Conservation (phyloP, 1,140 invertebrate genomes). For the Platorchestia sp. region DNA sequence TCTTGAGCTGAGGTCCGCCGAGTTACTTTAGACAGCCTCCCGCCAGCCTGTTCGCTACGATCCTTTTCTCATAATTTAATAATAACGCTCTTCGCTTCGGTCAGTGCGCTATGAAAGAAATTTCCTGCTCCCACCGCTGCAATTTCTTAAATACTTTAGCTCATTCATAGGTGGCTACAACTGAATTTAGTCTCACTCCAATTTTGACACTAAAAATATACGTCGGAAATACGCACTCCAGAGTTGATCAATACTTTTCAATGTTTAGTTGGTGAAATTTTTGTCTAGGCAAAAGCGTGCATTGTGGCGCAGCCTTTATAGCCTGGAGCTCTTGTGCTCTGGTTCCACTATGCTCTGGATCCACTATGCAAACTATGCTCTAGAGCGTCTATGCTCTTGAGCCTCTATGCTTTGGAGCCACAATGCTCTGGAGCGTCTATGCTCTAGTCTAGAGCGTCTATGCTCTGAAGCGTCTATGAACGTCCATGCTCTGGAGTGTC, state of each 20-base stretch:
- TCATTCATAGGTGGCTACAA: too few species aligned
- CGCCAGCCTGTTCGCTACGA: not conserved
- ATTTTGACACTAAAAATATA: not conserved
- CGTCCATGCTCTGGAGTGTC: too few species aligned
- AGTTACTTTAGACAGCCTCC: not conserved
- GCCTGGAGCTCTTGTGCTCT: not conserved
- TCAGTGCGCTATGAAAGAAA: not conserved
- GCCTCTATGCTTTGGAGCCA: not conserved
- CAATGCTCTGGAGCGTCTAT: not conserved
- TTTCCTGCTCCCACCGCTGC: not conserved
- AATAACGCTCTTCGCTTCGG: not conserved
- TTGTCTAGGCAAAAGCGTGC: not conserved
- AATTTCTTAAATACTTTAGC: not conserved
- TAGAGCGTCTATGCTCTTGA: not conserved
- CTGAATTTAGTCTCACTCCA: not conserved
- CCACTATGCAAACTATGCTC: too few species aligned
- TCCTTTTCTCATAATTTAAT: constrained; percentile 1
- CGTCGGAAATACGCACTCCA: not conserved
- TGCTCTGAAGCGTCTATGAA: too few species aligned
- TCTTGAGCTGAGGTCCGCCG: not conserved
- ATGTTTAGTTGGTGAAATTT: not conserved
- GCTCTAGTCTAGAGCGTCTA: too few species aligned
- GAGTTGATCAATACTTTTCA: not conserved
- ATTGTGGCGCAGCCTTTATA: not conserved
- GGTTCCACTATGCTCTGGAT: not conserved